Base-by-base conservation (phyloP, 2,797 vertebrate genomes). In the Darevskia mixta region DNA sequence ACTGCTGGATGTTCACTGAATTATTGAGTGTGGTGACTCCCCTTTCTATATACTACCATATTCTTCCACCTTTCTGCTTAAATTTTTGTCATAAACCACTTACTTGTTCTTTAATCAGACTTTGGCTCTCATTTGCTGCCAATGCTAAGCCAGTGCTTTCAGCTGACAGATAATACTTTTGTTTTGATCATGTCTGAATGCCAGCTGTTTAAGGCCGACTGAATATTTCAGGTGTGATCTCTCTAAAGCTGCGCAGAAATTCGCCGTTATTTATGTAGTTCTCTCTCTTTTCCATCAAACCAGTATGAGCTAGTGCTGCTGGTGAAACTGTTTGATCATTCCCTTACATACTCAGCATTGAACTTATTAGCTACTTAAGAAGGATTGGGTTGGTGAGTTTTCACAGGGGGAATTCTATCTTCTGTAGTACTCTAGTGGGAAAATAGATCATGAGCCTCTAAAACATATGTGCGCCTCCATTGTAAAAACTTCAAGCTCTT, bases 381-480 rank as follows among this genome's bases (percentile, higher is more conserved):
- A 81, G 71, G 78, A 85, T 75, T 85, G 67, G 77, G 41, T 35
- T 66, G 67, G 83, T 80, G 61, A 78, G 69, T 66, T 81, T 75
- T 89, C 83, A 76, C 78, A 67, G 79, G 58, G 61, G 71, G 61
- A 77, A 86, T 43, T 85, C 79, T 67, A 80, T 85, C 78, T 89
- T 81, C 78, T 75, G 45, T 86, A 86, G 78, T 89, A 82, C 71
- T 89, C 71, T 89, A 58, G 77, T 89, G 88, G 72, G 71, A 86
- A 89, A 85, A 85, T 76, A 69, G 88, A 86, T 89, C 32, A 86
- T 25, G 27, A 67, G 27, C 58, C 61, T 89, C 78, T 88, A 80
- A 67, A 85, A 89, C 32, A 80, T 76, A 81, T 61, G 55, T 88
- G 78, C 80, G 55, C n/a, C 43, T 88, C 23, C n/a, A 67, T 81